Evolutionary conservation across 2,888 invertebrate species (phyloP).

Genomic region (Scotopteryx bipunctaria): DNA sequence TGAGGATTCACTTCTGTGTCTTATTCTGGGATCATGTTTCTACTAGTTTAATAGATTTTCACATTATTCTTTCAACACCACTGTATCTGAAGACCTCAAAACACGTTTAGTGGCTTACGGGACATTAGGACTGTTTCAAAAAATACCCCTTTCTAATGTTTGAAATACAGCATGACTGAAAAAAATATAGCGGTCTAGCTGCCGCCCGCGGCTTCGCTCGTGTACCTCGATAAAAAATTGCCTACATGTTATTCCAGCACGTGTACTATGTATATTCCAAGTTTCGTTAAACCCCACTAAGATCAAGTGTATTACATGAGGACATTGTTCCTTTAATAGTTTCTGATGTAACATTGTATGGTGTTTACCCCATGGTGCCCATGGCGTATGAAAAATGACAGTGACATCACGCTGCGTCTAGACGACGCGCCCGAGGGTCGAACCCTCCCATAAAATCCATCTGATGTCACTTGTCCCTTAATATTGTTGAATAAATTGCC

Average conservation of each 20-base stretch:
- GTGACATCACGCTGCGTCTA: constrained; percentile 36
- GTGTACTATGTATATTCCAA: too few relatives aligned
- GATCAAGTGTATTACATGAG: background rate
- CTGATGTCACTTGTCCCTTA: constrained; percentile 18
- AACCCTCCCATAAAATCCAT: constrained; percentile 31
- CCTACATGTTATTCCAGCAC: too few relatives aligned
- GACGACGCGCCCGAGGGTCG: constrained; percentile 38
- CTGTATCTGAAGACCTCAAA: too few relatives aligned
- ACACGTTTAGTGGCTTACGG: too few relatives aligned
- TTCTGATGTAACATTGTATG: background rate
- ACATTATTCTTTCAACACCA: too few relatives aligned
- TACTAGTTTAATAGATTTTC: background rate
- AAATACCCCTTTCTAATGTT: too few relatives aligned
- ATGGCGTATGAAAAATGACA: constrained; percentile 31
- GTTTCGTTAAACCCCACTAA: too few relatives aligned
- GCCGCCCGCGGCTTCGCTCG: too few relatives aligned
- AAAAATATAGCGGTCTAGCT: too few relatives aligned
- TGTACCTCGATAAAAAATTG: too few relatives aligned
- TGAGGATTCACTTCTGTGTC: background rate
- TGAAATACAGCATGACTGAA: too few relatives aligned
- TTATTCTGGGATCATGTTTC: background rate
- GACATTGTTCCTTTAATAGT: background rate
- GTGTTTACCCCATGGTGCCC: constrained; percentile 4
- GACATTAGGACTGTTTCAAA: too few relatives aligned
- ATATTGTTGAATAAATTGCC: background rate